Conservation (phyloP, 2,113 vertebrate genomes). For the Semicossyphus pulcher region DNA sequence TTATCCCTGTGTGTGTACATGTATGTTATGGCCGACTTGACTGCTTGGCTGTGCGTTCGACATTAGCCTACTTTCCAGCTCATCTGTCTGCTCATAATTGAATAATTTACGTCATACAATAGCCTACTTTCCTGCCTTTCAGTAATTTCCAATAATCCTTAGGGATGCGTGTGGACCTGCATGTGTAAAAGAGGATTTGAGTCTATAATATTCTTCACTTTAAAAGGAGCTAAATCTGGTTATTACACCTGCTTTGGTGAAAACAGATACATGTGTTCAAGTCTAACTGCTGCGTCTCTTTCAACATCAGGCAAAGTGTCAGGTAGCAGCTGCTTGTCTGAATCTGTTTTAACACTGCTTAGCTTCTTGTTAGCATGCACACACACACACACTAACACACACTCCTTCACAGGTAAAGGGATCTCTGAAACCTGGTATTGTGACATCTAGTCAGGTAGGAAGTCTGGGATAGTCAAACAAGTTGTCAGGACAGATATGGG, state of each 20-base stretch:
- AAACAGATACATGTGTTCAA: constrained; percentile 12
- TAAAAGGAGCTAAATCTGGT: neutral
- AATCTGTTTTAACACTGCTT: constrained; percentile 15
- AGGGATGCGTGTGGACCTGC: constrained; percentile 11
- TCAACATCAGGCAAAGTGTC: constrained; percentile 4
- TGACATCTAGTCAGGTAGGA: neutral
- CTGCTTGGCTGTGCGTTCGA: neutral
- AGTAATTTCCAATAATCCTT: neutral
- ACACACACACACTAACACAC: neutral
- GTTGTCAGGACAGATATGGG: neutral
- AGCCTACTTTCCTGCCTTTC: constrained; percentile 15
- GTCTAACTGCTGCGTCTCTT: constrained; percentile 6
- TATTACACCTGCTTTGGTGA: constrained; percentile 1
- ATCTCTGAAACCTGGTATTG: constrained; percentile 14
- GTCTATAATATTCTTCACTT: neutral
- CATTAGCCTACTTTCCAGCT: constrained; percentile 32
- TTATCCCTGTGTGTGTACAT: neutral
- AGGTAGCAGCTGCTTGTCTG: constrained; percentile 21
- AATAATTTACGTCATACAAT: constrained; percentile 6
- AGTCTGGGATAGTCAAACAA: neutral
- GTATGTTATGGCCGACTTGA: neutral
- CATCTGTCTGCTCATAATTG: constrained; percentile 7
- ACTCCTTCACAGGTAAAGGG: neutral
- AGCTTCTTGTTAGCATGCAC: constrained; percentile 11
- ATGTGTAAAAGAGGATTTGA: neutral